Base-by-base conservation (phyloP, 2,888 invertebrate species). In the Drosophila mulleri region DNA sequence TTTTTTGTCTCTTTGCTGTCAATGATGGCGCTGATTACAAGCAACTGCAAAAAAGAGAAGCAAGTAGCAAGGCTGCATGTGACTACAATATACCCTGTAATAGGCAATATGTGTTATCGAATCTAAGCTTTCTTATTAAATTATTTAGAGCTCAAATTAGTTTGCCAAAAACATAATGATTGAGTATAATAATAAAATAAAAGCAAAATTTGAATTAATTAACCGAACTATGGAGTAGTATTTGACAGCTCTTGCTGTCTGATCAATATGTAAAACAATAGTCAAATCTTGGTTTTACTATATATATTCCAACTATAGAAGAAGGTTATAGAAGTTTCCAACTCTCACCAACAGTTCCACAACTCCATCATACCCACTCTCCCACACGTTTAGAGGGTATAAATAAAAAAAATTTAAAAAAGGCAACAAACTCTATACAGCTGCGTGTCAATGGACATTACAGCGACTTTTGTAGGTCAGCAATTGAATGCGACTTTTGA, bases 391-490 rank as follows among this genome's bases (percentile, higher is more conserved):
- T 63, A 59, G 64, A 67, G 78, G 78, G 75, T 68, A 75, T 72
- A 11, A 0, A 16, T 23, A 8, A 42, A 48, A n/a, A 8, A 9
- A 26, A 26, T n/a, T n/a, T 11, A 9, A 47, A 7, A n/a, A 50
- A 50, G 12, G 32, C 32, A 11, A 50, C 29, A n/a, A 50, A 18
- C 48, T 29, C 32, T 16, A 48, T 11, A 23, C 59, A 66, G 64
- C 48, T 72, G 61, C 59, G 53, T 69, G 48, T 69, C 56, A 48
- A 44, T 48, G 48, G 59, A 65, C 45, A 56, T 57, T 62, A 58
- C 66, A 44, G 18, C 44, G 45, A 12, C 71, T 35, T 78, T 79
- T 81, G 79, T 81, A 74, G 79, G 79, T 78, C 82, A 81, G 53
- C 68, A 72, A 71, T 71, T 48, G 64, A 77, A 41, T 56, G 61